A percentile compares a stretch with the other conserved stretches of the same genome.
Evolutionary conservation across 2,797 vertebrate species (phyloP).

Genomic region (Scleropages formosus): DNA sequence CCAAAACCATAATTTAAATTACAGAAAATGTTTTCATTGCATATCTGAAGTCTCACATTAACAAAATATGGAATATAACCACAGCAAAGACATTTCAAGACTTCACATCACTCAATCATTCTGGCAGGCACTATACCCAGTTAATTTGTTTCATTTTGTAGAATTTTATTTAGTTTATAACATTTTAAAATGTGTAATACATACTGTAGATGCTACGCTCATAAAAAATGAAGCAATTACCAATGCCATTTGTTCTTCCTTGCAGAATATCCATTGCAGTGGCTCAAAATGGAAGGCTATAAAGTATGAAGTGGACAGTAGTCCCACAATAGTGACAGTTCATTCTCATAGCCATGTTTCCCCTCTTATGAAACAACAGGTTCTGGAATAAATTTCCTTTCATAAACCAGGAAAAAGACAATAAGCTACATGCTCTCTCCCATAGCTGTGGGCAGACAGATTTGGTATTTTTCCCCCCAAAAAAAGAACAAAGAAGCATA

Average conservation of each 20-base stretch:
- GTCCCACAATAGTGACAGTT: slow-evolving; percentile 41
- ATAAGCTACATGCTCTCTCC: slow-evolving; percentile 45
- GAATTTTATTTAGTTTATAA: slow-evolving; percentile 33
- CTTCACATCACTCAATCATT: slow-evolving; percentile 19
- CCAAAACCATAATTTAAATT: no score
- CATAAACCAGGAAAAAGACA: slow-evolving; percentile 40
- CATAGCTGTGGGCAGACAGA: slow-evolving; percentile 31
- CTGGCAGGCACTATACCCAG: slow-evolving; percentile 30
- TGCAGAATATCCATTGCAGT: slow-evolving; percentile 62
- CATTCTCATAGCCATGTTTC: slow-evolving; percentile 23
- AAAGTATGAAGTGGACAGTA: slow-evolving; percentile 56
- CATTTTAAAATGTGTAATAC: slow-evolving; percentile 37
- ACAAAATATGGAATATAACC: not conserved
- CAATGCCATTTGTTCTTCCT: slow-evolving; percentile 46
- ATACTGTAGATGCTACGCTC: slow-evolving; percentile 41
- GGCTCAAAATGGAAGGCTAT: slow-evolving; percentile 48
- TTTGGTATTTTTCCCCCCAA: not conserved
- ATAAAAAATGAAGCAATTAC: slow-evolving; percentile 43
- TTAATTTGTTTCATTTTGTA: slow-evolving; percentile 33
- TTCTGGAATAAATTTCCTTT: slow-evolving; percentile 32
- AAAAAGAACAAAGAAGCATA: slow-evolving; percentile 55
- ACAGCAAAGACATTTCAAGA: not conserved
- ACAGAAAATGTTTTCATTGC: not conserved
- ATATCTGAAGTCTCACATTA: slow-evolving; percentile 14
- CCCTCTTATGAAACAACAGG: slow-evolving; percentile 30